Percentiles rank a stretch among this genome's conserved stretches.
Conservation (phyloP, 2,113 vertebrate genomes). For the Pseudopodoces humilis region DNA sequence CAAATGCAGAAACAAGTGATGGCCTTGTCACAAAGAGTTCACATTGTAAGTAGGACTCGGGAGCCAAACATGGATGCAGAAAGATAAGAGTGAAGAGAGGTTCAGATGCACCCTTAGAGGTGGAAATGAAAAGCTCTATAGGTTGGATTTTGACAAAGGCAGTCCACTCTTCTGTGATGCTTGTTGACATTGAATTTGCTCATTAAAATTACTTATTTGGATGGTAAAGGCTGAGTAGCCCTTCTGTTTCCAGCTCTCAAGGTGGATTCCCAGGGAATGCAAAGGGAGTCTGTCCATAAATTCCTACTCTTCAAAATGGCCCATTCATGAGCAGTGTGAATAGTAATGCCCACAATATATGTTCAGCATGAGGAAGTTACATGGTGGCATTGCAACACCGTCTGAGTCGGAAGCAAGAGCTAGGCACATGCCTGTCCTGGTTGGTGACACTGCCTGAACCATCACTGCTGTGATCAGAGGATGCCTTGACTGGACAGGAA, state of each 20-base stretch:
- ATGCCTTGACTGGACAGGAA: accelerated
- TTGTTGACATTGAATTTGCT: not conserved
- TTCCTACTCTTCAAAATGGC: not conserved
- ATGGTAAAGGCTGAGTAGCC: not conserved
- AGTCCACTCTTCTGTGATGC: not conserved
- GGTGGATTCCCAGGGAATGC: not conserved
- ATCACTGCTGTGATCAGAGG: not conserved
- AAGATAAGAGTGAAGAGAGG: not conserved
- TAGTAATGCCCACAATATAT: not conserved
- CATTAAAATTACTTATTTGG: not conserved
- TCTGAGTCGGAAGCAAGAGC: not conserved
- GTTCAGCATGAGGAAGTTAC: not conserved
- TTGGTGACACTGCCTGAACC: not conserved
- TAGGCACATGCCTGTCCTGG: not conserved
- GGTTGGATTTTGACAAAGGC: not conserved
- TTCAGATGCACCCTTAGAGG: not conserved
- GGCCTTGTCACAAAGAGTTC: not conserved
- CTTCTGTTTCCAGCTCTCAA: not conserved
- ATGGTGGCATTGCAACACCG: not conserved
- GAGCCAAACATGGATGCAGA: not conserved
- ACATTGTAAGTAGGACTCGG: not conserved
- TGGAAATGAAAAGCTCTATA: not conserved
- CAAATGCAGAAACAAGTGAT: not conserved
- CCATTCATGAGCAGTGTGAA: not conserved
- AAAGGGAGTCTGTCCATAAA: not conserved